phyloP scores from a whole-genome alignment of 2,888 invertebrate species.

The Cyclophora albipunctata region DNA sequence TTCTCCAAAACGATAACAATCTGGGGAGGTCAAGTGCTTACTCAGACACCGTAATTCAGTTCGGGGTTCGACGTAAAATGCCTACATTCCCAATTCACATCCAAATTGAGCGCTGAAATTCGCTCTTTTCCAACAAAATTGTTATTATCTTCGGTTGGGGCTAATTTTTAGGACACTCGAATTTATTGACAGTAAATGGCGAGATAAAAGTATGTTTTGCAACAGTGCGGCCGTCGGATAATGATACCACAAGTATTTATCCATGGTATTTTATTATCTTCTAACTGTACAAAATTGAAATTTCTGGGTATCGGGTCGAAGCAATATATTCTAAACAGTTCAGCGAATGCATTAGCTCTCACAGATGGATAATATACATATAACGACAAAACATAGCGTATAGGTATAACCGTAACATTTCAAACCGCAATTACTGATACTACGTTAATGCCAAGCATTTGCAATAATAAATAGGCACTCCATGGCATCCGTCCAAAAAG shows the following conservation, averaged over 20 bases:
- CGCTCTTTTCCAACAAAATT: slow-evolving; percentile 1
- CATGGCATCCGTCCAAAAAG: slow-evolving; percentile 7
- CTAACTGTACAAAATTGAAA: too few relatives aligned
- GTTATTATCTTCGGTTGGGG: neutral
- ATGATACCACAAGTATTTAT: too few relatives aligned
- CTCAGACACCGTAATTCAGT: slow-evolving; percentile 1
- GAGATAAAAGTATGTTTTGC: too few relatives aligned
- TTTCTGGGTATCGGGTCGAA: too few relatives aligned
- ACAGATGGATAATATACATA: too few relatives aligned
- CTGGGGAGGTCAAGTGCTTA: slow-evolving; percentile 2
- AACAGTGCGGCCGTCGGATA: too few relatives aligned
- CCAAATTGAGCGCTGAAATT: slow-evolving; percentile 2
- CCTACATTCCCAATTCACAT: slow-evolving; percentile 1
- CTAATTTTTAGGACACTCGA: neutral
- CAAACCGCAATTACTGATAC: neutral
- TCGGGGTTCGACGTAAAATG: neutral
- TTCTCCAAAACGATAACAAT: slow-evolving; percentile 1
- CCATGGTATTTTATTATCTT: too few relatives aligned
- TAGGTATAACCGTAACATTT: too few relatives aligned
- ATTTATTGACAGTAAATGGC: neutral
- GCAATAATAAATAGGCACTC: neutral
- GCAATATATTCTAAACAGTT: too few relatives aligned
- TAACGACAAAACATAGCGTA: too few relatives aligned
- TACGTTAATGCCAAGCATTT: slow-evolving; percentile 4
- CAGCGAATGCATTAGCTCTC: too few relatives aligned